These are phyloP conservation scores for Iguana delicatissima DNA, from an alignment of 2,797 vertebrate species.

Conservation along the genomic window DNA sequence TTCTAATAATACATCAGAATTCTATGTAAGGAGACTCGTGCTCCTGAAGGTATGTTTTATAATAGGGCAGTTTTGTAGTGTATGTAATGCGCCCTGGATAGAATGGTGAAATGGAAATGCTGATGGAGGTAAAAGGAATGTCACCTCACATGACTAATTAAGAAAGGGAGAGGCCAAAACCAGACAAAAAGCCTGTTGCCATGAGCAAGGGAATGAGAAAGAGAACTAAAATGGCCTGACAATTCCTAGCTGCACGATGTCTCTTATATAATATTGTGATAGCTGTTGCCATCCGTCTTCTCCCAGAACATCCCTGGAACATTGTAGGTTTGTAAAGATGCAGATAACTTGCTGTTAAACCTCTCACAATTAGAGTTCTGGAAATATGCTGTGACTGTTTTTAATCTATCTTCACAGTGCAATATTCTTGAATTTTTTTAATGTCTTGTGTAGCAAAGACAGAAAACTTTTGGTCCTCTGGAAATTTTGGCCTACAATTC, in stretches of 20 bases:
- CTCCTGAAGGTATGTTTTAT: not conserved
- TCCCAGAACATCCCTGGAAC: not conserved
- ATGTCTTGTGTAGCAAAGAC: too few species aligned
- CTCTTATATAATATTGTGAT: not conserved
- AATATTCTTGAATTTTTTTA: not conserved
- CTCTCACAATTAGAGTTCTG: not conserved
- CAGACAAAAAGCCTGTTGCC: slow-evolving; percentile 20
- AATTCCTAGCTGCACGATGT: slow-evolving; percentile 32
- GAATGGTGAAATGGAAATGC: not conserved
- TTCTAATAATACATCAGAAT: not conserved
- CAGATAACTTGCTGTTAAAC: not conserved
- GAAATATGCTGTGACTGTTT: not conserved
- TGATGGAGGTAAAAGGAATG: not conserved
- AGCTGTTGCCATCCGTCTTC: too few species aligned
- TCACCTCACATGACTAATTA: slow-evolving; percentile 8
- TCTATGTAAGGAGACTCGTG: not conserved
- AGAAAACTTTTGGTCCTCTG: too few species aligned
- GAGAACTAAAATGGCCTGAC: slow-evolving; percentile 37
- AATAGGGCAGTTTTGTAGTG: not conserved
- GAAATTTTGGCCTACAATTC: too few species aligned
- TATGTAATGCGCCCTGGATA: not conserved
- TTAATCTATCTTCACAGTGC: not conserved
- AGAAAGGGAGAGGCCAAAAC: slow-evolving; percentile 28
- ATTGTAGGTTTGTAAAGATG: not conserved
- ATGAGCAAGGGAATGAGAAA: not conserved